Evolutionary conservation across 2,888 invertebrate species (phyloP), one percentile per base, ranked within the genome.

Genomic region (Aleiodes alternator): DNA sequence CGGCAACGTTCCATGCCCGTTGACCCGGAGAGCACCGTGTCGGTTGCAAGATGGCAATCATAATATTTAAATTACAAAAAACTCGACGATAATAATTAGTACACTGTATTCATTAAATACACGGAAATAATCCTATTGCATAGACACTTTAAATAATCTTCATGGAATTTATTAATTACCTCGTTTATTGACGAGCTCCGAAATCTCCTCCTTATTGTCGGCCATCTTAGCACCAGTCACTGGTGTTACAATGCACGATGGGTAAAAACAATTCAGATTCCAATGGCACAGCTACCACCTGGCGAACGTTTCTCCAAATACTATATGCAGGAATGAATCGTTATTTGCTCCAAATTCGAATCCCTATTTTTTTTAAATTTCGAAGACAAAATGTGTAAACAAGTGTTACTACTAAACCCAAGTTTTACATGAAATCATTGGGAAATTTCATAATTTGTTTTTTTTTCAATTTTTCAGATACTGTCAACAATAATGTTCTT

Each of bases 181-280:
- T 89, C 86, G 87, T 84, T 88, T 88, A 81, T 87, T 89, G 84
- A 84, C 87, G 86, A 87, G 86, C 86, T 87, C 87, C 86, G 84
- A 87, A 87, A 88, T 87, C 85, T 88, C 88, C 88, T 89, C 89
- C 89, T 88, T 89, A 86, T 86, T 87, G 88, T 90, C 90, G 83
- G 89, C 90, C 90, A 90, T 90, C 89, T 90, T 90, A 89, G 88
- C 88, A 88, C 88, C 87, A 88, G 87, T 87, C 88, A 88, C 88
- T 87, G 84, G 79, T 84, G 79, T 84, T 85, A 87, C 87, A 87
- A 87, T 88, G 87, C 88, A 88, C 87, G 84, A 85, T 85, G 88
- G 87, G 87, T 87, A 88, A 88, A 88, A 87, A 88, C 88, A 87
- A 87, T 85, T 85, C 84, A 84, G 71, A 73, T 75, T 69, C 56